Evolutionary conservation across 2,113 vertebrate genomes (phyloP).

Genomic region (Oxyura jamaicensis): DNA sequence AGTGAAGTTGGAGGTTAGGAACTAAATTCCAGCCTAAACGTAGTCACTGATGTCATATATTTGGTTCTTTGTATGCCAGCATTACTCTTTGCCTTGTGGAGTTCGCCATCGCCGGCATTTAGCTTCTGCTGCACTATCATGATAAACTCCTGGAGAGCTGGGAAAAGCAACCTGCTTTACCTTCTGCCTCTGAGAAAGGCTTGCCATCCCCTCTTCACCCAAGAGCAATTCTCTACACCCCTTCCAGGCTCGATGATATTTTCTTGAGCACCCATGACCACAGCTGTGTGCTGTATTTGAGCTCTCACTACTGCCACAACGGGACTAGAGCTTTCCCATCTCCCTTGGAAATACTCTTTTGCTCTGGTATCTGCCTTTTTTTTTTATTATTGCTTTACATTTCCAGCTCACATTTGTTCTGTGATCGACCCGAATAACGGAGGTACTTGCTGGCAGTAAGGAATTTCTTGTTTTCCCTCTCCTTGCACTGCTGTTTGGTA

Average conservation of each 20-base stretch:
- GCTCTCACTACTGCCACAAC: not conserved
- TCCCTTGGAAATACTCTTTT: not conserved
- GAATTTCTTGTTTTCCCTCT: not conserved
- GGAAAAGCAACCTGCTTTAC: not conserved
- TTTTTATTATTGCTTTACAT: not conserved
- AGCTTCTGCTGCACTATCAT: not conserved
- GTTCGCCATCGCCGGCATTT: not conserved
- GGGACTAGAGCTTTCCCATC: not conserved
- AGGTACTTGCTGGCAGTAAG: not conserved
- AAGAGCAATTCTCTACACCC: not conserved
- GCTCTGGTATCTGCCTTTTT: not conserved
- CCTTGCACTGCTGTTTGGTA: fast-evolving
- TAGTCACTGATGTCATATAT: not conserved
- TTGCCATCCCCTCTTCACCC: not conserved
- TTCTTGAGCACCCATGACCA: not conserved
- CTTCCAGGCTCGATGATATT: not conserved
- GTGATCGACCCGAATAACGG: not conserved
- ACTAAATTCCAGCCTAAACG: not conserved
- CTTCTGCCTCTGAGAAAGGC: not conserved
- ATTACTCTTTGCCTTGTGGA: not conserved
- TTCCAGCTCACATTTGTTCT: not conserved
- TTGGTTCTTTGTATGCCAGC: not conserved
- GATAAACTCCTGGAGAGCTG: not conserved
- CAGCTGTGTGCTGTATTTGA: not conserved
- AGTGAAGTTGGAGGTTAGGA: not conserved